A percentile compares a stretch with the other conserved stretches of the same genome.
phyloP scores from a whole-genome alignment of 2,888 invertebrate species.

The Ommatoiulus sabulosus region DNA sequence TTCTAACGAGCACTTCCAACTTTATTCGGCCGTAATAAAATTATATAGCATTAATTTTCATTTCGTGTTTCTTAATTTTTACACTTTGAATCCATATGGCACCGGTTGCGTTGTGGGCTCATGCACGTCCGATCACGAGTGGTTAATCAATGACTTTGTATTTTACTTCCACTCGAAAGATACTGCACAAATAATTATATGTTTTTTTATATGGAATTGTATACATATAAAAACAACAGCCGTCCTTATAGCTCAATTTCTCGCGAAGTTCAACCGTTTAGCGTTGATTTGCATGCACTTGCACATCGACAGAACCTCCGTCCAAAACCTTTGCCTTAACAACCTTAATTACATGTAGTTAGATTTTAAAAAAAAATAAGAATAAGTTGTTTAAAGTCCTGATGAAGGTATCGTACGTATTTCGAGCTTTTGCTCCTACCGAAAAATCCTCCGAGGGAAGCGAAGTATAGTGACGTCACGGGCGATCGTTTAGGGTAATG shows the following conservation, averaged over 20 bases:
- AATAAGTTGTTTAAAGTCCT: neutral
- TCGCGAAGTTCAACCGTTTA: neutral
- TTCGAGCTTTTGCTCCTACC: neutral
- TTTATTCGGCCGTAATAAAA: conserved; percentile 1
- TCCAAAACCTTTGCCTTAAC: neutral
- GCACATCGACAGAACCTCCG: conserved; percentile 25
- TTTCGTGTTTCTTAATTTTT: neutral
- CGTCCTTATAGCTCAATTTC: conserved; percentile 32
- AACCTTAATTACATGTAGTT: neutral
- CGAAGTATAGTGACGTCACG: neutral
- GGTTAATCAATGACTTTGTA: conserved; percentile 17
- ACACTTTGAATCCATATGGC: neutral
- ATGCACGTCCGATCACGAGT: conserved; percentile 8
- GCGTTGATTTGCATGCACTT: conserved; percentile 10
- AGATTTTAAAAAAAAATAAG: neutral
- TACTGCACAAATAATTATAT: conserved; percentile 33
- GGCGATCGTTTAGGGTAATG: too few relatives aligned
- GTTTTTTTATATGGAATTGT: conserved; percentile 21
- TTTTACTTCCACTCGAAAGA: conserved; percentile 34
- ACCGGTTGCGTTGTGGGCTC: conserved; percentile 11
- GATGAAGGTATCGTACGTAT: neutral
- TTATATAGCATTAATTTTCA: neutral
- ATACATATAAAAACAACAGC: neutral
- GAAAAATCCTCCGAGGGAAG: neutral
- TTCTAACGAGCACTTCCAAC: too few relatives aligned